phyloP scores from a whole-genome alignment of 2,888 invertebrate species.

The Drosophila falleni region DNA sequence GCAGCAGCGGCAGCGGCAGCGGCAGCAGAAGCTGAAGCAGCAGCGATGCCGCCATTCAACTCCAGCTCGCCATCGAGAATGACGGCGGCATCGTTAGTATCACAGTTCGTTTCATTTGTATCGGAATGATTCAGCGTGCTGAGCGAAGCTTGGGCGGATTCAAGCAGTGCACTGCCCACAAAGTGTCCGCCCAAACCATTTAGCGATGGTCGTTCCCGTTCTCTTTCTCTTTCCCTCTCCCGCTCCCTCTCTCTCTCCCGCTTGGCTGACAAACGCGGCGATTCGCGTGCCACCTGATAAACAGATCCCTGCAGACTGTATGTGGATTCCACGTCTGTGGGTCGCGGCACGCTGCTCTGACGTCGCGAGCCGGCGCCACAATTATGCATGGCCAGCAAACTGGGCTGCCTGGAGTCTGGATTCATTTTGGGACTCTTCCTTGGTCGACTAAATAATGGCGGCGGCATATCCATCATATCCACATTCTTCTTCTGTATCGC shows the following conservation, averaged over 20 bases:
- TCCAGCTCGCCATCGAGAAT: slow-evolving; percentile 66
- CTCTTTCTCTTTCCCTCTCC: slow-evolving; percentile 78
- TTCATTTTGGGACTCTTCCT: slow-evolving; percentile 92
- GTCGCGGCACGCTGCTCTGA: slow-evolving; percentile 89
- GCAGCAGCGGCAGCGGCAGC: slow-evolving; percentile 30
- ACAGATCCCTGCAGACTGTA: slow-evolving; percentile 87
- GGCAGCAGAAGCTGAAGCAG: slow-evolving; percentile 25
- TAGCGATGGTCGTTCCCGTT: slow-evolving; percentile 86
- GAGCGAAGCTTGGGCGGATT: slow-evolving; percentile 80
- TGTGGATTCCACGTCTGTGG: slow-evolving; percentile 87
- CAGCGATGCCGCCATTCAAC: slow-evolving; percentile 46
- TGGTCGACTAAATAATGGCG: slow-evolving; percentile 93
- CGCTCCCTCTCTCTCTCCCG: slow-evolving; percentile 84
- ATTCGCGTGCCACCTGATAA: slow-evolving; percentile 82
- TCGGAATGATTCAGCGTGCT: slow-evolving; percentile 86
- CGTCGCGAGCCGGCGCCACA: slow-evolving; percentile 87
- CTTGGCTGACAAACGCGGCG: slow-evolving; percentile 84
- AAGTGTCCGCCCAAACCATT: slow-evolving; percentile 85
- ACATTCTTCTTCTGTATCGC: slow-evolving; percentile 92
- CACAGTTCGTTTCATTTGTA: slow-evolving; percentile 85
- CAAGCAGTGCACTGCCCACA: slow-evolving; percentile 71
- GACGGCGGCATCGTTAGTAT: slow-evolving; percentile 72
- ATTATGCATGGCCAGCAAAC: slow-evolving; percentile 88
- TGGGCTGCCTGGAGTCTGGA: slow-evolving; percentile 92
- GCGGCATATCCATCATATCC: slow-evolving; percentile 90